Evolutionary conservation across 2,888 invertebrate genomes (phyloP), one percentile per base, ranked within the genome.

Genomic region (Chrysodeixis includens): DNA sequence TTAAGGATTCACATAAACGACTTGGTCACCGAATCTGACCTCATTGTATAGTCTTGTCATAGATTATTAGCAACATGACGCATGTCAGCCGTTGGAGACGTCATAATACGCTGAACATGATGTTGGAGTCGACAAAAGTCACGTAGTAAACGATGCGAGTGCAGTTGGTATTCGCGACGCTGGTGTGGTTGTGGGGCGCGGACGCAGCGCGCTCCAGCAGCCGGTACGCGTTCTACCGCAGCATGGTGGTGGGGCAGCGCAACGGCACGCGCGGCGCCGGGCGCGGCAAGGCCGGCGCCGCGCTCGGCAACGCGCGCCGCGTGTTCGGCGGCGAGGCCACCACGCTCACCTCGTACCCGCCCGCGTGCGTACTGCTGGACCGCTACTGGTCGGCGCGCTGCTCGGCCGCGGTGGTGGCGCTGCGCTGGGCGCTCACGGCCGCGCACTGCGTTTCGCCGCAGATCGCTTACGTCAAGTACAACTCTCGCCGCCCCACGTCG

Each of bases 401-500:
- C 86, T 90, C 92, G 56, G 90, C 79, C 67, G 69, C 90, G 9
- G 88, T 90, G 70, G 70, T 94, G 71, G 76, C 88, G 56, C 57
- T 83, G 69, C 88, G 86, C 81, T 94, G 93, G 93, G 92, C 77
- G 81, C 85, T 94, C 62, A 93, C 94, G 30, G 93, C 94, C 26
- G 94, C 92, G 49, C 93, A 93, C 86, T 94, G 94, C 83, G 85
- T 91, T 14, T 63, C 87, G 16, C 76, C 90, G 53, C 75, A 71
- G 49, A 54, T 92, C 60, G 86, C 89, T 61, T 91, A 90, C 86
- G 87, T 93, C 61, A 85, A 86, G 81, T 92, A 90, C 86, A 88
- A 90, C 82, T 76, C 91, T 64, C 86, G 83, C 9, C 79, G 72
- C 1, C 85, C 88, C 20, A 8, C 83, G 57, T 66, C 81, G 22